phyloP scores from a whole-genome alignment of 2,888 invertebrate species.

The Synanthedon andrenaeformis region DNA sequence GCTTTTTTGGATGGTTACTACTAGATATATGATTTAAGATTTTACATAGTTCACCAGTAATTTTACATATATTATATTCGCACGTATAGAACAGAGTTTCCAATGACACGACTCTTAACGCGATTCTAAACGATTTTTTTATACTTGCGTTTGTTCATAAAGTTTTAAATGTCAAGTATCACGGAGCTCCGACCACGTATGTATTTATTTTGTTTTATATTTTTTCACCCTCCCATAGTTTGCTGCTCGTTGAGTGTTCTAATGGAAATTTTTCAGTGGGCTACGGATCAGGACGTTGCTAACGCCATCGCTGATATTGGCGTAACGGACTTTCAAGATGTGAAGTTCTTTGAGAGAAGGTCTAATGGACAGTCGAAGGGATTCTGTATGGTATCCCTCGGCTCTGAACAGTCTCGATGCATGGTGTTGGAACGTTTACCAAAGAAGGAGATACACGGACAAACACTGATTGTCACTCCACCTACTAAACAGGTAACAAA shows the following conservation, averaged over 20 bases:
- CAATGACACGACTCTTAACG: too few species aligned
- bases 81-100: too few species aligned
- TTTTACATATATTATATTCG: too few species aligned
- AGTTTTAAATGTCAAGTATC: not conserved
- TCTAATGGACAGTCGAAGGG: slow-evolving; percentile 99
- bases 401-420: slow-evolving; percentile 91
- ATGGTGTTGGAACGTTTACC: slow-evolving; percentile 92
- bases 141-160: not conserved
- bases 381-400: slow-evolving; percentile 95
- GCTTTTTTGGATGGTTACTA: too few species aligned
- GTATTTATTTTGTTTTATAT: slow-evolving; percentile 12
- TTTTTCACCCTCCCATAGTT: slow-evolving; percentile 17
- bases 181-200: slow-evolving; percentile 7
- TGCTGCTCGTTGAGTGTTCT: slow-evolving; percentile 1
- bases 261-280: slow-evolving; percentile 82
- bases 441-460: slow-evolving; percentile 96
- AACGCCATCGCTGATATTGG: slow-evolving; percentile 91
- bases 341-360: slow-evolving; percentile 99
- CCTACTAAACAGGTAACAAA: slow-evolving; percentile 87
- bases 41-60: too few species aligned
- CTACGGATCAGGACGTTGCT: slow-evolving; percentile 95
- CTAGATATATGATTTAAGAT: too few species aligned
- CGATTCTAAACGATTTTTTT: too few species aligned
- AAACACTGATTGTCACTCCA: slow-evolving; percentile 92
- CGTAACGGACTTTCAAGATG: slow-evolving; percentile 94